Evolutionary conservation across 1,140 invertebrate species (phyloP), one percentile per base, ranked within the genome.

Genomic region (Scaptodrosophila lebanonensis): DNA sequence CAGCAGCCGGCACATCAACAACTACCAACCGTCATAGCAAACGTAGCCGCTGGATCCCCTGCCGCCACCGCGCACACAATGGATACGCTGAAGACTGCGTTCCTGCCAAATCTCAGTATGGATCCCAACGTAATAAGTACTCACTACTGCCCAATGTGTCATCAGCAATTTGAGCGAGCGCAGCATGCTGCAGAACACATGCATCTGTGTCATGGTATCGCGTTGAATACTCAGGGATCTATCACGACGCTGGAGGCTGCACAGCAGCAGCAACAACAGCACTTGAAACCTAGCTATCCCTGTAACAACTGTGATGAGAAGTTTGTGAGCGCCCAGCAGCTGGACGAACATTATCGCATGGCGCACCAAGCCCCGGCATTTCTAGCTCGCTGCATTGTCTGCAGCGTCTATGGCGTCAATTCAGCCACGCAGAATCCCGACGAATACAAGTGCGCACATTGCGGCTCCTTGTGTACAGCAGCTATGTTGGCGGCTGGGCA

Each of bases 21-120:
- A 8, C 52, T 59, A 8, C 59, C 54, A 15, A 36, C 73, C 17
- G 70, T 75, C 47, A 77, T 77, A 59, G 73, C 72, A 40, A 62
- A 67, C 33, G 33, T 40, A 17, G 27, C 38, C 29, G 20, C 11
- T 35, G 25, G 25, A 47, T 27, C 29, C 32, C 32, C 32, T 5
- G 32, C 32, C 9, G n/a, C n/a, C n/a, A n/a, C n/a, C n/a, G n/a
- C n/a, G n/a, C 22, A 25, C 22, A 38, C 20, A 35, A 84, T 86
- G 79, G 83, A 86, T 51, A 73, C 83, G 44, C 61, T 86, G 18
- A 86, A 86, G 64, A 84, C 84, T 64, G 62, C 84, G 22, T 86
- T 86, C 70, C 63, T 86, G 50, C 84, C 84, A 35, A 85, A 85
- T 65, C 71, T 86, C 43, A 84, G 83, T 63, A 86, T 86, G 75